phyloP scores from a whole-genome alignment of 2,797 vertebrate species.

The Varecia variegata region DNA sequence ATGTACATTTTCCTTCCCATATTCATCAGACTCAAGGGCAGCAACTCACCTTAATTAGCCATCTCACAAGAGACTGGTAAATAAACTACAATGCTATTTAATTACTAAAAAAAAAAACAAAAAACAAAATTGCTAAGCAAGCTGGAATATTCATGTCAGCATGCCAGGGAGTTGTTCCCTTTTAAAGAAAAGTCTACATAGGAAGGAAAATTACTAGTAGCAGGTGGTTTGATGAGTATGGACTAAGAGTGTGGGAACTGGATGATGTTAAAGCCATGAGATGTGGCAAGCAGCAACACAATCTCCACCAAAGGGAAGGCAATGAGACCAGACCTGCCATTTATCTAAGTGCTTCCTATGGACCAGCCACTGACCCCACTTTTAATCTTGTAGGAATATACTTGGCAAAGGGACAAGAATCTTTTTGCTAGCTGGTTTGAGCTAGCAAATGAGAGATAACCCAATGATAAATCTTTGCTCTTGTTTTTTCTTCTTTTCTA shows the following conservation, averaged over 20 bases:
- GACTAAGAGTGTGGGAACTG: not conserved
- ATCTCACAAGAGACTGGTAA: slow-evolving; percentile 24
- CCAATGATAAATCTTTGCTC: not conserved
- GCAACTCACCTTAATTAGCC: slow-evolving; percentile 47
- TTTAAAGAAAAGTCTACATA: not conserved
- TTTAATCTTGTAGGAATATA: not conserved
- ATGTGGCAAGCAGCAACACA: not conserved
- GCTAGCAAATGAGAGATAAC: not conserved
- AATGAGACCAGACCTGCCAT: not conserved
- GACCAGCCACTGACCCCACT: not conserved
- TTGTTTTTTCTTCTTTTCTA: not conserved
- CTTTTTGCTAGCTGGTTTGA: not conserved
- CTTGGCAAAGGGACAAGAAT: not conserved
- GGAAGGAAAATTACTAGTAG: not conserved
- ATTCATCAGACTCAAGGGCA: not conserved
- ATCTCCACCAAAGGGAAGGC: not conserved
- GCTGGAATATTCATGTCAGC: slow-evolving; percentile 31
- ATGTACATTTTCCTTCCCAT: not conserved
- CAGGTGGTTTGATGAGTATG: not conserved
- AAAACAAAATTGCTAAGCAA: slow-evolving; percentile 59
- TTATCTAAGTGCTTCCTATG: not conserved
- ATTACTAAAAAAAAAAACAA: slow-evolving; percentile 40
- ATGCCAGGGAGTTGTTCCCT: slow-evolving; percentile 1
- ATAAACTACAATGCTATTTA: slow-evolving; percentile 37
- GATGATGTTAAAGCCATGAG: not conserved